These are phyloP conservation scores for Chaetodon trifascialis DNA, from an alignment of 2,113 vertebrate genomes.

Conservation along the genomic window DNA sequence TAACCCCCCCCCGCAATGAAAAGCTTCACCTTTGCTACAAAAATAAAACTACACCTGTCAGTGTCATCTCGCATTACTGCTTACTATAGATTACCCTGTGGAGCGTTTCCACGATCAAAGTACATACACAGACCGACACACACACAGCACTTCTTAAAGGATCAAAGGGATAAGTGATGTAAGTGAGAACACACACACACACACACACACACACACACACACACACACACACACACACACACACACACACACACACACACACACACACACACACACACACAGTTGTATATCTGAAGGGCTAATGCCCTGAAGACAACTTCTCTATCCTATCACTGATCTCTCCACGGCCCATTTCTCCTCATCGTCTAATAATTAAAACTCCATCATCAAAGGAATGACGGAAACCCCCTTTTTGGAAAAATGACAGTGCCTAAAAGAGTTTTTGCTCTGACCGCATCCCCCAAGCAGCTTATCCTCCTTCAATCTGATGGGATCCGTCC, in stretches of 20 bases:
- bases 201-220: not conserved
- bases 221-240: not conserved
- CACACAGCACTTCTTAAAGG: conserved; percentile 18
- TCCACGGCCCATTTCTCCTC: conserved; percentile 62
- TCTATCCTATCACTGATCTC: conserved; percentile 52
- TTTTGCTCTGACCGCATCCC: conserved; percentile 51
- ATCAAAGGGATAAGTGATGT: conserved; percentile 34
- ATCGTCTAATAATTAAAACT: conserved; percentile 67
- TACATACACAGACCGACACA: conserved; percentile 3
- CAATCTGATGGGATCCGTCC: conserved; percentile 68
- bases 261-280: not conserved
- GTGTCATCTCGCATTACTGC: not conserved
- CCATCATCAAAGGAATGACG: conserved; percentile 61
- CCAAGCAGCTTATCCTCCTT: conserved; percentile 67
- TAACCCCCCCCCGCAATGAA: not conserved
- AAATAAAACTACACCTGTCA: conserved; percentile 11
- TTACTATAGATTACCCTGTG: not conserved
- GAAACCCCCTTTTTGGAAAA: conserved; percentile 56
- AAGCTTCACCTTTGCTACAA: not conserved
- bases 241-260: not conserved
- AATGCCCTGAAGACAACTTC: conserved; percentile 37
- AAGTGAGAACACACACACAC: too few species aligned
- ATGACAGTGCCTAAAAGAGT: conserved; percentile 62
- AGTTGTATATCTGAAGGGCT: conserved; percentile 18
- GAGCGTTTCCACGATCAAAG: conserved; percentile 27